phyloP scores from a whole-genome alignment of 2,113 vertebrate genomes.

The Condylura cristata region DNA sequence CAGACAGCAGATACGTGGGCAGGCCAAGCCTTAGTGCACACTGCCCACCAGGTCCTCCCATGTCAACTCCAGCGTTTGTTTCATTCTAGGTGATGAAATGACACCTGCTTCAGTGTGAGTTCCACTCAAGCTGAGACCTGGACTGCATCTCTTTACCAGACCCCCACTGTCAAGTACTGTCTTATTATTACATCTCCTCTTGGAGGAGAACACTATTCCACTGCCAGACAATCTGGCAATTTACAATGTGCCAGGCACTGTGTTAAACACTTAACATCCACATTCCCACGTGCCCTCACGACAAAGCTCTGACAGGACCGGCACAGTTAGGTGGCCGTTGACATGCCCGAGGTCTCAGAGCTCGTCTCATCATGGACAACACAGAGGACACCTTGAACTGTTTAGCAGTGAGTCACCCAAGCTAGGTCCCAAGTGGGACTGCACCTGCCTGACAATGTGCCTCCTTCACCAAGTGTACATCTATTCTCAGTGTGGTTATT shows the following conservation, averaged over 20 bases:
- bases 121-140: neutral
- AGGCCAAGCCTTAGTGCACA: neutral
- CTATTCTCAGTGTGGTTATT: neutral
- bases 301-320: neutral
- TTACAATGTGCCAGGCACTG: neutral
- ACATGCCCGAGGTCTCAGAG: neutral
- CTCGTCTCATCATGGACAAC: neutral
- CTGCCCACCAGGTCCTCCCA: neutral
- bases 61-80: neutral
- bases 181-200: neutral
- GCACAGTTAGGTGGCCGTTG: neutral
- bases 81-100: neutral
- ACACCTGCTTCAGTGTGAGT: neutral
- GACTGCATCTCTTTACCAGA: neutral
- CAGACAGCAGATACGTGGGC: conserved; percentile 8
- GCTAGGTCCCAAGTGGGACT: neutral
- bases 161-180: neutral
- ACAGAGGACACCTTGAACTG: neutral
- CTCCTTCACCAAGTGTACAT: neutral
- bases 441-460: neutral
- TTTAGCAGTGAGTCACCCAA: neutral
- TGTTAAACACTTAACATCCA: neutral
- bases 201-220: neutral
- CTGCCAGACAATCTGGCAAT: neutral
- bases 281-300: neutral